Evolutionary conservation across 2,113 vertebrate species (phyloP).

Genomic region (Lasiurus cinereus): DNA sequence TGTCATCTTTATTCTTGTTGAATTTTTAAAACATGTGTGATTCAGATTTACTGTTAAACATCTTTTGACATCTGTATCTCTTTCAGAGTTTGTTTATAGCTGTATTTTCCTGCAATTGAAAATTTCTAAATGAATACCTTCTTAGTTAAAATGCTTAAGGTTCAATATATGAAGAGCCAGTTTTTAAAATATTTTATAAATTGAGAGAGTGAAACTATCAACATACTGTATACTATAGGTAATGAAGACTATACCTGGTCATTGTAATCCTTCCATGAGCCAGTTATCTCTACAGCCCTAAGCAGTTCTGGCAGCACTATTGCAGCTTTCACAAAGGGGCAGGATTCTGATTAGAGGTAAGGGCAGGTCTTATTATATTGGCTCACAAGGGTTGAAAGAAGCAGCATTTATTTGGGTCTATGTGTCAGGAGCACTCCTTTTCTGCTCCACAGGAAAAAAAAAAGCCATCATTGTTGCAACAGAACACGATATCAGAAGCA

Average conservation of each 20-base stretch:
- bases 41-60: constrained; percentile 42
- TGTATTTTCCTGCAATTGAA: constrained; percentile 28
- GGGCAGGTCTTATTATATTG: not conserved
- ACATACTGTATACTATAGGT: not conserved
- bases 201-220: not conserved
- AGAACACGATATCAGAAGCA: not conserved
- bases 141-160: not conserved
- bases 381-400: not conserved
- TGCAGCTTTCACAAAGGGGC: not conserved
- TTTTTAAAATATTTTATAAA: constrained; percentile 35
- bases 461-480: not conserved
- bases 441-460: not conserved
- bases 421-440: not conserved
- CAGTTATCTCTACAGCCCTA: not conserved
- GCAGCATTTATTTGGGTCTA: not conserved
- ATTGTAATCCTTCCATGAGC: not conserved
- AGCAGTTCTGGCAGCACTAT: not conserved
- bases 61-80: not conserved
- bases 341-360: not conserved
- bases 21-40: constrained; percentile 41
- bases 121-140: constrained; percentile 27
- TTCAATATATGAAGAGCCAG: not conserved
- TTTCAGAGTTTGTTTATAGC: constrained; percentile 2
- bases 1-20: constrained; percentile 27
- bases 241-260: not conserved